Base-by-base conservation (phyloP, 92 coral and sea anemone genomes). In the Ricordea florida region DNA sequence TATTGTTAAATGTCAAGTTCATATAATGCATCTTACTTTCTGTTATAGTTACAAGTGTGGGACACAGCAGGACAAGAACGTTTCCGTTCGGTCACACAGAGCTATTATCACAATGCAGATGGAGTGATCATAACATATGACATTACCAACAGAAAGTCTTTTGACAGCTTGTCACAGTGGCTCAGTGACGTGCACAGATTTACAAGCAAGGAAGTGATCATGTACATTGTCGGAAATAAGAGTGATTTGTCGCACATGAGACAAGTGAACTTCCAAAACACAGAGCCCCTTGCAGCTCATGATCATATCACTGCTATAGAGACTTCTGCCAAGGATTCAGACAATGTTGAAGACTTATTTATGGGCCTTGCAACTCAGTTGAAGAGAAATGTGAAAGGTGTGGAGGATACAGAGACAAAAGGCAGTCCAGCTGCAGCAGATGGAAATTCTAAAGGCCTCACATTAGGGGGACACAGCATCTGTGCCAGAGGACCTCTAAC, bases 1-100 rank as follows among this genome's bases (percentile, higher is more conserved):
- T 59, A 31, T 35, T 20, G 64, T 34, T 14, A 15, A 26, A 32
- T 16, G 16, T 13, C 3, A 38, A 41, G 24, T 0, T 22, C 25
- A n/a, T 3, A 47, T 8, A 2, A 5, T 14, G 35, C 1, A 11
- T 2, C 31, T 60, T 40, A 2, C 61, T 61, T 69, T 18, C 52
- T 52, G n/a, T 82, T 81, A 21, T 49, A 94, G 99, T 76, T 96
- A 52, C 99, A 96, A 79, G 69, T 96, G 32, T 96, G 99, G 99
- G 99, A 96, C 62, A 96, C 99, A 15, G 99, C 99, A 3, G 99
- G 99, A 31, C 97, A 96, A 52, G 99, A 96, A 50, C 74, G 99
- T 0, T 96, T 96, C 66, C 92, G 97, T 36, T 96, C 99, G 25
- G 84, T 96, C 25, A 96, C 99, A 32, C 99, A 96, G 50, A 96